Evolutionary conservation across 1,140 invertebrate genomes (phyloP).

Genomic region (Batillaria attramentaria): DNA sequence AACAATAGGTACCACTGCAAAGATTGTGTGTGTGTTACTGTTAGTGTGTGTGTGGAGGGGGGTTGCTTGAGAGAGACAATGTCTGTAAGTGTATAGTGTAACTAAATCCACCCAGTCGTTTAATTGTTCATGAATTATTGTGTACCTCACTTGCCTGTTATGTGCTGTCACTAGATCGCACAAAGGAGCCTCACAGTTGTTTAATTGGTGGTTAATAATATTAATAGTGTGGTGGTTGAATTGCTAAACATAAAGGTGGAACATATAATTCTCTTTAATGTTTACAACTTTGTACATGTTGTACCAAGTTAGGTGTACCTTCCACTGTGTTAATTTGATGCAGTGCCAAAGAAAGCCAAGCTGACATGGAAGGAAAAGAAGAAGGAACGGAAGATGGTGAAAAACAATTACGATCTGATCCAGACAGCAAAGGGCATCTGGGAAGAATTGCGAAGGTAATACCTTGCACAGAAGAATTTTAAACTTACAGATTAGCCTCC

Average conservation of each 20-base stretch:
- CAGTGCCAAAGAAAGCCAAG: constrained; percentile 62
- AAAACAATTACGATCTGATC: constrained; percentile 76
- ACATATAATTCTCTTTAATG: neutral
- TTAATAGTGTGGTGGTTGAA: neutral
- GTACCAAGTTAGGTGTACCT: neutral
- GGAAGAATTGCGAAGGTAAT: constrained; percentile 78
- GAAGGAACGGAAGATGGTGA: constrained; percentile 63
- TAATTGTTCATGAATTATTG: neutral
- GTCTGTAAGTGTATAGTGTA: neutral
- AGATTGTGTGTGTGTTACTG: neutral
- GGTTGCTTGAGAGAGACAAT: neutral
- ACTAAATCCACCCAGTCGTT: neutral
- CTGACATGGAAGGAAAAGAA: constrained; percentile 65
- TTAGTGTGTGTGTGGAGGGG: neutral
- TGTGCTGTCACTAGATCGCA: neutral
- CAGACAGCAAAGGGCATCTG: constrained; percentile 83
- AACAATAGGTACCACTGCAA: constrained; percentile 47
- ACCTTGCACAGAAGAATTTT: too few species aligned
- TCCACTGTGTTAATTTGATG: constrained; percentile 15
- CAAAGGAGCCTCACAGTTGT: neutral
- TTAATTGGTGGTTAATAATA: neutral
- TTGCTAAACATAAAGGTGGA: neutral
- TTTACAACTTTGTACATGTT: neutral
- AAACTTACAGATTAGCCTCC: too few species aligned
- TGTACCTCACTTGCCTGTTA: neutral